A percentile compares a stretch with the other conserved stretches of the same genome.
phyloP scores from a whole-genome alignment of 2,888 invertebrate genomes.

The Ceratothoa steindachneri region DNA sequence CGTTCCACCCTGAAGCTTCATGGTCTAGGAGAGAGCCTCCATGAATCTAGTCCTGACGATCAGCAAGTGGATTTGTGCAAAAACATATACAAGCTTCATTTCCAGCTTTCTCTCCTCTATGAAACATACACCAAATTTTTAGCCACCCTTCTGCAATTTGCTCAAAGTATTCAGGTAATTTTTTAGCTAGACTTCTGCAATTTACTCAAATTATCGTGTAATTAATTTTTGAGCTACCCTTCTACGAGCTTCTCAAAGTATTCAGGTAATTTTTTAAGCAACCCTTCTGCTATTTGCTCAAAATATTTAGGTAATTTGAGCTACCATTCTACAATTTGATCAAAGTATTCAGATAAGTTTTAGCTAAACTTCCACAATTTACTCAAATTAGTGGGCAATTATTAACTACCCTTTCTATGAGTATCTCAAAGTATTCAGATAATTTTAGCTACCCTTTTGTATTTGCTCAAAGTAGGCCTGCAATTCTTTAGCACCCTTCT shows the following conservation, averaged over 20 bases:
- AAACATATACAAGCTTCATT: constrained; percentile 83
- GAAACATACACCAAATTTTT: constrained; percentile 62
- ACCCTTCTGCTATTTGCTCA: neutral
- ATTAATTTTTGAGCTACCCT: constrained; percentile 53
- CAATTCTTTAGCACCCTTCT: no score
- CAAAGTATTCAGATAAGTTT: no score
- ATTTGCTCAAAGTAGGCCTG: no score
- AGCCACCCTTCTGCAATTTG: constrained; percentile 50
- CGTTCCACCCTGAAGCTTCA: constrained; percentile 56
- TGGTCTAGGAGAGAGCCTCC: constrained; percentile 59
- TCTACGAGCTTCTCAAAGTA: constrained; percentile 40
- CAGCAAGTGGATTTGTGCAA: constrained; percentile 59
- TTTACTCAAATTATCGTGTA: neutral
- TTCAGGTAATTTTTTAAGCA: constrained; percentile 24
- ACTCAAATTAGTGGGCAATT: no score
- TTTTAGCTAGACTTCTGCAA: no score
- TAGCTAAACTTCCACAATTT: no score
- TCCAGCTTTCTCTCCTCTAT: constrained; percentile 81
- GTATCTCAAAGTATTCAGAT: no score
- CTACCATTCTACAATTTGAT: constrained; percentile 50
- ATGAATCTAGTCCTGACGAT: constrained; percentile 55
- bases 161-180: constrained; percentile 25
- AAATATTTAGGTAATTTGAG: constrained; percentile 51
- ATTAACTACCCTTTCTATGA: no score
- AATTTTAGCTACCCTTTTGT: no score